Base-by-base conservation (phyloP, 2,113 vertebrate species). In the Lagopus leucura region DNA sequence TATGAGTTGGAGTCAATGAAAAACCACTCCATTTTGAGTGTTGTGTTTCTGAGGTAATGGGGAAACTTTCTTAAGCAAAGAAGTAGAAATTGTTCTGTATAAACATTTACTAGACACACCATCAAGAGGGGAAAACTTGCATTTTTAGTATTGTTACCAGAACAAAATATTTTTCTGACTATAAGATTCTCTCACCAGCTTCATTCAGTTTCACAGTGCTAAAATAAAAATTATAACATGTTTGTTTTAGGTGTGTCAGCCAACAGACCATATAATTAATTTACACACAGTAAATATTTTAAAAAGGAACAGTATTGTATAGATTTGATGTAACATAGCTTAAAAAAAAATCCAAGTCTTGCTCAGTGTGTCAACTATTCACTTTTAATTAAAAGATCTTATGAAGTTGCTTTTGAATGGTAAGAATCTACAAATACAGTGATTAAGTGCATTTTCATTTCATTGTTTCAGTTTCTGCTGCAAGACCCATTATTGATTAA, bases 361-460 rank as follows among this genome's bases (percentile, higher is more conserved):
- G 11, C 71, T 85, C 86, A 91, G 52, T 30, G 54, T 92, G 89
- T 90, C 81, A 82, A 66, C 45, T 28, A 45, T 83, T 93, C 81
- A 70, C 91, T 91, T 95, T 95, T 83, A 61, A 40, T 50, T 10
- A 81, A 4, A 11, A 90, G 45, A 92, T 25, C 36, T 64, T 91
- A 93, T 45, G 70, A 69, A 90, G 43, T 47, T 70, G 48, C 19
- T 86, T 92, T 88, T 82, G 66, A 74, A 66, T 67, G 63, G 76
- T 40, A 30, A 5, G 21, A 8, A 20, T 57, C 38, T 91, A 48
- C 58, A 89, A 90, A 81, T 66, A 77, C 47, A 89, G 40, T 70
- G 48, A 92, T 91, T 82, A 90, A 81, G 63, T 42, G 64, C 77
- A 38, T 80, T 82, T 93, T 78, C 93, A 90, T 76, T 72, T 19